Evolutionary conservation across 2,113 vertebrate genomes (phyloP).

Genomic region (Bucco capensis): DNA sequence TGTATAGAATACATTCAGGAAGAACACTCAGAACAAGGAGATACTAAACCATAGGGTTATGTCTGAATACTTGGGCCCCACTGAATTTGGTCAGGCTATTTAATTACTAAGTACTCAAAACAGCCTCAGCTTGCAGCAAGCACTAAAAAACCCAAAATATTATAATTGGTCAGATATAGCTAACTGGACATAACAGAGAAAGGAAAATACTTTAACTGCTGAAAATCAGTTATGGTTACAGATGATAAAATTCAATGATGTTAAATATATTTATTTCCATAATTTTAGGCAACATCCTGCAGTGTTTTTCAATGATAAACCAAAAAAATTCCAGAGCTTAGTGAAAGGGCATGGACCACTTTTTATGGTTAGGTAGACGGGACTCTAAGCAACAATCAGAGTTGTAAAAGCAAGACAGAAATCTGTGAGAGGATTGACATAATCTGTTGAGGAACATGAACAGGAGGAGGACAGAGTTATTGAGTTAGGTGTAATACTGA

Average conservation of each 20-base stretch:
- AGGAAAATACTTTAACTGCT: background rate
- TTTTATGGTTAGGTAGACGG: background rate
- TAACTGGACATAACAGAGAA: background rate
- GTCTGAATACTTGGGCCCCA: background rate
- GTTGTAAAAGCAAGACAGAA: background rate
- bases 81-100: background rate
- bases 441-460: background rate
- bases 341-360: background rate
- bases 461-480: background rate
- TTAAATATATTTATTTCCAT: background rate
- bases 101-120: background rate
- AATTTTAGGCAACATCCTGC: background rate
- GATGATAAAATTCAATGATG: background rate
- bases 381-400: background rate
- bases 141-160: background rate
- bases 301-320: background rate
- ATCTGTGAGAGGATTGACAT: background rate
- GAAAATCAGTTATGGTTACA: background rate
- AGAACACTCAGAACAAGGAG: background rate
- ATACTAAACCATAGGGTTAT: background rate
- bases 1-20: background rate
- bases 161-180: background rate
- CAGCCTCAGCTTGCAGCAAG: background rate
- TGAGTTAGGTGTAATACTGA: background rate
- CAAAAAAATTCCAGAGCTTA: background rate